phyloP scores from a whole-genome alignment of 1,140 invertebrate genomes.

The Sycophaga agraensis region DNA sequence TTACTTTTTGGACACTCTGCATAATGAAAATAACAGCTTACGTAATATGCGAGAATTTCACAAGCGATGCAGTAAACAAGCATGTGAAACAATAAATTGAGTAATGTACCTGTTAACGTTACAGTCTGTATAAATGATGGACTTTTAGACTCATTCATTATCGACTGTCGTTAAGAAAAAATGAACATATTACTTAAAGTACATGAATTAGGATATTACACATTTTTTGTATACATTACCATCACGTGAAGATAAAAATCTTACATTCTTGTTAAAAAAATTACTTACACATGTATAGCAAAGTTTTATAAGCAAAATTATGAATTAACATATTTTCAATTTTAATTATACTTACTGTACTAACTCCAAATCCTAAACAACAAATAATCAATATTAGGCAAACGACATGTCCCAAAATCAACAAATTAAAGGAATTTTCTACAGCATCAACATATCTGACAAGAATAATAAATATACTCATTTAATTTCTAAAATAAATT shows the following conservation, averaged over 20 bases:
- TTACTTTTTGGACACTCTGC: too few relatives aligned
- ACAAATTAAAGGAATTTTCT: constrained; percentile 7
- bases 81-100: constrained; percentile 10
- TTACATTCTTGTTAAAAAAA: too few relatives aligned
- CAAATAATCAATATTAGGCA: neutral
- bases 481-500: too few relatives aligned
- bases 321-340: neutral
- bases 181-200: too few relatives aligned
- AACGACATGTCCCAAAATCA: constrained; percentile 2
- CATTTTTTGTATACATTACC: neutral
- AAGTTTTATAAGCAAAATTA: too few relatives aligned
- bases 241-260: neutral
- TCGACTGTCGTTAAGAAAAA: too few relatives aligned
- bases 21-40: neutral
- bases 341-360: neutral
- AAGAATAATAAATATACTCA: neutral
- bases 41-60: neutral
- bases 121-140: neutral
- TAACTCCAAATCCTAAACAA: neutral
- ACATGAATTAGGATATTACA: neutral
- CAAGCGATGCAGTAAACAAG: constrained; percentile 11
- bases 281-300: too few relatives aligned
- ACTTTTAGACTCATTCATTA: neutral
- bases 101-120: neutral
- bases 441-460: neutral